These are phyloP conservation scores for Myotis brandtii DNA, from an alignment of 2,113 vertebrate genomes.

Conservation along the genomic window DNA sequence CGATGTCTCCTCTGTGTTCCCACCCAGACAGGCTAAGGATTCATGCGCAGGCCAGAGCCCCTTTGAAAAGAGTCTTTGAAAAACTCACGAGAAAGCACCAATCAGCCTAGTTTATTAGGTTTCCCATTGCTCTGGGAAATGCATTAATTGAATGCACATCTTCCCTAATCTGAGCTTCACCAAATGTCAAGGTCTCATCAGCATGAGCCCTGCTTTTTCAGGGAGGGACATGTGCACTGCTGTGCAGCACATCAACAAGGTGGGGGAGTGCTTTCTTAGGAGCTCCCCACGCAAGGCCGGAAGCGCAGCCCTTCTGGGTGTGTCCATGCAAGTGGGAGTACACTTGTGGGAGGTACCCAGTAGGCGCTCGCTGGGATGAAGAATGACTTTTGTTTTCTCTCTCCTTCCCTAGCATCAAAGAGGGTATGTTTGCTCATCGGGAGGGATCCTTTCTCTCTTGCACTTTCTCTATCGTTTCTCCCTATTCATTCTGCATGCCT, in stretches of 20 bases:
- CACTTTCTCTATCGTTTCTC: background rate
- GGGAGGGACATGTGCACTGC: background rate
- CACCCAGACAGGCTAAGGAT: background rate
- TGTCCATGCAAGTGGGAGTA: background rate
- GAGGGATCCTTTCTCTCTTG: background rate
- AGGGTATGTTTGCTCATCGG: background rate
- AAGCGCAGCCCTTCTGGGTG: background rate
- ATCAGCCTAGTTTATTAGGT: background rate
- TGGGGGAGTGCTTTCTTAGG: background rate
- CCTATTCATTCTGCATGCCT: background rate
- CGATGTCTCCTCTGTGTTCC: background rate
- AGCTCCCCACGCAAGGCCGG: background rate
- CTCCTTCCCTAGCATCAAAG: background rate
- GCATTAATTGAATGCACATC: background rate
- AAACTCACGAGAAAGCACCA: background rate
- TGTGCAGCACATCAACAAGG: background rate
- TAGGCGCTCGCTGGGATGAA: background rate
- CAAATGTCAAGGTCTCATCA: conserved; percentile 54
- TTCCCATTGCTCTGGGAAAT: background rate
- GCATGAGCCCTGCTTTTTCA: background rate
- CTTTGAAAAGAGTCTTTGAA: conserved; percentile 8
- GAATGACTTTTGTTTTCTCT: background rate
- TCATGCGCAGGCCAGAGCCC: background rate
- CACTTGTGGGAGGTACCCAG: background rate
- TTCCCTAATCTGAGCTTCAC: background rate